Evolutionary conservation across 2,113 vertebrate genomes (phyloP).

Genomic region (Albula goreensis): DNA sequence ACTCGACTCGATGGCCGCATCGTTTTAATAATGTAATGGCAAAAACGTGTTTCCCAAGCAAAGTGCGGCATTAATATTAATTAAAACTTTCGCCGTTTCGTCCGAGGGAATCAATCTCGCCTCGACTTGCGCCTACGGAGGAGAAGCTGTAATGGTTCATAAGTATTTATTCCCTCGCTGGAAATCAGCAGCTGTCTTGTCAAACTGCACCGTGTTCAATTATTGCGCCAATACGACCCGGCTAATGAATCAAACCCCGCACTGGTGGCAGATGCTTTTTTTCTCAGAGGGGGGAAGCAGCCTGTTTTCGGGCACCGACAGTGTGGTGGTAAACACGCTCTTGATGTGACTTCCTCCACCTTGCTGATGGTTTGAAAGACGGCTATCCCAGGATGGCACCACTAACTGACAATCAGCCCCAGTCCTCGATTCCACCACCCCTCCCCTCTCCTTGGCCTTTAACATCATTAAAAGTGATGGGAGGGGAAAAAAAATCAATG

Average conservation of each 20-base stretch:
- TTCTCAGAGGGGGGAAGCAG: neutral
- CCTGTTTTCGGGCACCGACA: too few species aligned
- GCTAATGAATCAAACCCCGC: slow-evolving; percentile 50
- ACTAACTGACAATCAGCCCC: too few species aligned
- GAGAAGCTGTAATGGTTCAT: slow-evolving; percentile 42
- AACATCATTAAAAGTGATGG: too few species aligned
- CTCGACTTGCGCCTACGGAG: slow-evolving; percentile 28
- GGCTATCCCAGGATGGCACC: too few species aligned
- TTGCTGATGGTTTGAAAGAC: too few species aligned
- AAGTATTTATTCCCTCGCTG: neutral
- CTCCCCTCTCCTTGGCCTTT: too few species aligned
- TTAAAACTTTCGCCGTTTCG: slow-evolving; percentile 36
- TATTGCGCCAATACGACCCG: slow-evolving; percentile 41
- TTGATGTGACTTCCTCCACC: too few species aligned
- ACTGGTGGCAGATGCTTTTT: slow-evolving; percentile 30
- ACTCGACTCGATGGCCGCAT: neutral
- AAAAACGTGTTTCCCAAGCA: slow-evolving; percentile 22
- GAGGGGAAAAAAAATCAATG: too few species aligned
- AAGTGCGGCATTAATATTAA: slow-evolving; percentile 38
- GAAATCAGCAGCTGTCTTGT: neutral
- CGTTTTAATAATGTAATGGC: neutral
- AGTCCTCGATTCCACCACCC: too few species aligned
- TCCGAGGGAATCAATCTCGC: slow-evolving; percentile 25
- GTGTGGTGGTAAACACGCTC: too few species aligned
- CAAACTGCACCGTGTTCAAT: slow-evolving; percentile 45